Base-by-base conservation (phyloP, 1,140 invertebrate genomes). In the Ericerus pela region DNA sequence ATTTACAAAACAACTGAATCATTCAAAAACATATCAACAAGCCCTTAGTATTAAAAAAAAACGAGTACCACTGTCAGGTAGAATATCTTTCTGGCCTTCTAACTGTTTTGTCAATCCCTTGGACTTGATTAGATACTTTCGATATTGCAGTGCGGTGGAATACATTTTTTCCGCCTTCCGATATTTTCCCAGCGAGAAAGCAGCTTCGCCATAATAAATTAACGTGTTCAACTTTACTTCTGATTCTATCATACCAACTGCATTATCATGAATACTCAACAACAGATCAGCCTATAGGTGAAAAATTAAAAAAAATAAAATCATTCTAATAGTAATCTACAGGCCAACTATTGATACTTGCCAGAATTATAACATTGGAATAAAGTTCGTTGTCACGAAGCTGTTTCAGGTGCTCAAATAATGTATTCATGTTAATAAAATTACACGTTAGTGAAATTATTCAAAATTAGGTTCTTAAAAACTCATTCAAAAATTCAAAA, bases 111-210 rank as follows among this genome's bases (percentile, higher is more conserved):
- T 66, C 36, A 65, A 66, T 58, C 68, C 71, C 62, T 75, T 77
- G 56, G 67, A 74, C 64, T 84, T 84, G 6, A 79, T 65, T 27
- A 84, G 67, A 43, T 76, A 76, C 68, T 85, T 85, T 55, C 76
- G 74, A 60, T 81, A 75, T 59, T 80, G 78, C 6, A 86, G 65
- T 5, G 79, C 79, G 66, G 79, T 78, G 59, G 73, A 75, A 62
- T 81, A 85, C 14, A 78, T 69, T 61, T 75, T 74, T 68, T 85
- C 82, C 18, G 83, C 80, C 65, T 78, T 78, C 31, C 75, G 66
- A 66, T 78, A 82, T 61, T 84, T 77, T 57, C 75, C 72, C 2
- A 76, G 61, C 30, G 81, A 71, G 67, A 76, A 82, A 31, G 81
- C 69, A 18, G 83, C 77, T 63, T 85, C 79, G 2, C 76, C 83